phyloP scores from a whole-genome alignment of 2,113 vertebrate species.

The Neogale vison region DNA sequence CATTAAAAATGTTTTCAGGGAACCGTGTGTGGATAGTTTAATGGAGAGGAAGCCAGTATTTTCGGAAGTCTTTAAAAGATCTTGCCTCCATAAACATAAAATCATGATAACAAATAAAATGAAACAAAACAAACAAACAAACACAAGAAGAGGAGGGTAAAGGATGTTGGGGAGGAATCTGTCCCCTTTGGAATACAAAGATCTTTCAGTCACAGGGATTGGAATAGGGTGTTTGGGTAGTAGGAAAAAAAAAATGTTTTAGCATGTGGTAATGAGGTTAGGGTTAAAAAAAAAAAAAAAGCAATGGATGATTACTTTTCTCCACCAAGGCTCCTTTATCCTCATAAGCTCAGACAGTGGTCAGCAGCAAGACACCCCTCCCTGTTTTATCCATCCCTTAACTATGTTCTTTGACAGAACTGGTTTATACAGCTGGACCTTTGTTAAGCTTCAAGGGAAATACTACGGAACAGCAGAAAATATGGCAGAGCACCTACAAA shows the following conservation, averaged over 20 bases:
- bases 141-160: not conserved
- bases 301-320: constrained; percentile 90
- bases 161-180: constrained; percentile 32
- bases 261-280: constrained; percentile 94
- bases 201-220: constrained; percentile 69
- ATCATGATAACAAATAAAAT: constrained; percentile 9
- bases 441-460: constrained; percentile 76
- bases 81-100: constrained; percentile 39
- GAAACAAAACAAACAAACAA: not conserved
- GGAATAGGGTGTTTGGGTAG: constrained; percentile 78
- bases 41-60: constrained; percentile 70
- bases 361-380: constrained; percentile 83
- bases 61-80: constrained; percentile 79
- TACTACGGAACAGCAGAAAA: constrained; percentile 50
- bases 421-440: constrained; percentile 94
- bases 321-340: constrained; percentile 88
- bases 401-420: constrained; percentile 82
- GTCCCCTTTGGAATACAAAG: constrained; percentile 81
- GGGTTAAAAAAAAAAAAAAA: constrained; percentile 82
- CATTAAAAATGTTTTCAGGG: constrained; percentile 66
- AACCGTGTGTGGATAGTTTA: constrained; percentile 39
- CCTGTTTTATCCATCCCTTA: constrained; percentile 78
- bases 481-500: constrained; percentile 67
- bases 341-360: constrained; percentile 82
- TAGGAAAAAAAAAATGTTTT: constrained; percentile 90